A percentile compares a stretch with the other conserved stretches of the same genome.
phyloP scores from a whole-genome alignment of 2,113 vertebrate genomes.

The Jacana jacana region DNA sequence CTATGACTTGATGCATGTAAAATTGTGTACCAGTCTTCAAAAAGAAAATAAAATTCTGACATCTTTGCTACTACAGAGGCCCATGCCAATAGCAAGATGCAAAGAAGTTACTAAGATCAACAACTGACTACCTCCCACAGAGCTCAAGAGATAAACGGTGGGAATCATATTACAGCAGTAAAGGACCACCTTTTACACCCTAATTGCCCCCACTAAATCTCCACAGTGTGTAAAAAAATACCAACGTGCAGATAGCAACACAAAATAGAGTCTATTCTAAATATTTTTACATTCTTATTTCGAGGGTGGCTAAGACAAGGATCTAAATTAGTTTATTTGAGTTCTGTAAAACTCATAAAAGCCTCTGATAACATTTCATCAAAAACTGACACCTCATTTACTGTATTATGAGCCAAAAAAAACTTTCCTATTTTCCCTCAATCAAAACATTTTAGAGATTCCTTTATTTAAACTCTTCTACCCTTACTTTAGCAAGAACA shows the following conservation, averaged over 20 bases:
- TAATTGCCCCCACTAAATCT: not conserved
- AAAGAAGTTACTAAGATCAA: not conserved
- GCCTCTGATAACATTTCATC: not conserved
- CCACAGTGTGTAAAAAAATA: not conserved
- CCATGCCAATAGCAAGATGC: not conserved
- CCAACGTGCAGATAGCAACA: not conserved
- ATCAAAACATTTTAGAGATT: not conserved
- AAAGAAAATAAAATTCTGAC: not conserved
- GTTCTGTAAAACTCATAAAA: not conserved
- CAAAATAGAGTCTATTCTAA: not conserved
- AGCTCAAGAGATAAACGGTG: not conserved
- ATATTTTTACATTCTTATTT: not conserved
- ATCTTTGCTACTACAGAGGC: not conserved
- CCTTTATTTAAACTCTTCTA: not conserved
- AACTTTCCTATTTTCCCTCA: not conserved
- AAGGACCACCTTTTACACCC: not conserved
- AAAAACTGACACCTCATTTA: not conserved
- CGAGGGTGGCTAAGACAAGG: not conserved
- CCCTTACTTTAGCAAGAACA: not conserved
- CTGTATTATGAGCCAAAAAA: not conserved
- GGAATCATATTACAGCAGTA: not conserved
- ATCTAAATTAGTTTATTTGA: not conserved
- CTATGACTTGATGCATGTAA: not conserved
- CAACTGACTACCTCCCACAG: not conserved
- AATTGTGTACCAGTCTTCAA: not conserved